Evolutionary conservation across 2,888 invertebrate species (phyloP).

Genomic region (Microctonus aethiopoides): DNA sequence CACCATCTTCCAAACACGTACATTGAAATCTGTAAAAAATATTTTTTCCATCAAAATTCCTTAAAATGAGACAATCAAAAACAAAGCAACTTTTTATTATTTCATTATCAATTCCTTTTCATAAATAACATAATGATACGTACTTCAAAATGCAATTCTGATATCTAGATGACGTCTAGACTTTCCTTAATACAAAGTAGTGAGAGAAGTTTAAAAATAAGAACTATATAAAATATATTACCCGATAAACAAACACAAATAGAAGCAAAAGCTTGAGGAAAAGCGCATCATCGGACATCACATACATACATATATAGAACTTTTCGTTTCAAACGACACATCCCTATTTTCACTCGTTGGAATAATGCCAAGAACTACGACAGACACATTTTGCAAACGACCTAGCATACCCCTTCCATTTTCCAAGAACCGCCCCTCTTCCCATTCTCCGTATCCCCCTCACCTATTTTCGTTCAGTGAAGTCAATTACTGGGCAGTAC

Average conservation of each 20-base stretch:
- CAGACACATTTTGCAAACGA: constrained; percentile 12
- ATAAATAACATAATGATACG: no score
- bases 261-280: neutral
- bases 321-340: neutral
- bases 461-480: neutral
- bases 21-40: no score
- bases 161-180: no score
- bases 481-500: neutral
- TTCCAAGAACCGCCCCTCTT: neutral
- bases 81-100: no score
- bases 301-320: constrained; percentile 7
- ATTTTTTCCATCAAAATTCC: no score
- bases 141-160: no score
- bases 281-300: neutral
- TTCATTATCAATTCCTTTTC: no score
- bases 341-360: constrained; percentile 30
- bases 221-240: neutral
- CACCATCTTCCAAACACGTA: no score
- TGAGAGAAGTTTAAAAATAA: no score
- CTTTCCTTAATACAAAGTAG: no score
- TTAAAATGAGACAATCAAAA: no score
- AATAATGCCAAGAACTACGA: constrained; percentile 15
- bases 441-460: neutral
- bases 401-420: neutral
- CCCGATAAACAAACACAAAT: neutral